Percentiles rank a stretch among this genome's conserved stretches.
Evolutionary conservation across 2,113 vertebrate genomes (phyloP).

Genomic region (Electrona antarctica): DNA sequence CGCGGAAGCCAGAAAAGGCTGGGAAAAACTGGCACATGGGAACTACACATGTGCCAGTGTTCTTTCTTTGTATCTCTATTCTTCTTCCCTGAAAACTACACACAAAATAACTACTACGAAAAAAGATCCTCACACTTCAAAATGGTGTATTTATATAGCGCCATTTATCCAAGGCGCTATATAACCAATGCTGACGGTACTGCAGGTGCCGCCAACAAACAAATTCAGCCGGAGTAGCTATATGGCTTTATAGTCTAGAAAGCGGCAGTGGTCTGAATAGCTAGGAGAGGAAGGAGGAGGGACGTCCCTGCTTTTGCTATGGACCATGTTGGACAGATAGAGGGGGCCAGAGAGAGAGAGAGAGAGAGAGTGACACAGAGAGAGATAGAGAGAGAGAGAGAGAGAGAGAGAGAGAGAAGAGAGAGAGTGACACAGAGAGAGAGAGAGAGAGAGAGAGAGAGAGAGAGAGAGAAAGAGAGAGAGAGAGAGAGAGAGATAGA

Average conservation of each 20-base stretch:
- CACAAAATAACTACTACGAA: too few relatives aligned
- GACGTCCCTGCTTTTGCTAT: slow-evolving; percentile 46
- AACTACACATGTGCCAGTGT: slow-evolving; percentile 34
- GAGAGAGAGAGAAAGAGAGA: background rate
- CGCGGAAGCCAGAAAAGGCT: slow-evolving; percentile 12
- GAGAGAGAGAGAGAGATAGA: slow-evolving; percentile 24
- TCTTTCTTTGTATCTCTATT: background rate
- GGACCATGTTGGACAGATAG: slow-evolving; percentile 62
- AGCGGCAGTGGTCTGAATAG: slow-evolving; percentile 34
- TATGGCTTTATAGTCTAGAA: slow-evolving; percentile 19
- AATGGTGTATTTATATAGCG: too few relatives aligned
- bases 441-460: slow-evolving; percentile 13
- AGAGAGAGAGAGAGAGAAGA: slow-evolving; percentile 10
- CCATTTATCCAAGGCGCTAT: too few relatives aligned
- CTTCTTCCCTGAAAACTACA: too few relatives aligned
- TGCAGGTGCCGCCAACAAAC: too few relatives aligned
- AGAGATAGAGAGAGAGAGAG: slow-evolving; percentile 11
- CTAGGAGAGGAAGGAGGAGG: slow-evolving; percentile 12
- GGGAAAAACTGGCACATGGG: too few relatives aligned
- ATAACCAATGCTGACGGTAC: too few relatives aligned
- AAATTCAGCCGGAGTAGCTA: too few relatives aligned
- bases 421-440: background rate
- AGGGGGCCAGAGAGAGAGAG: slow-evolving; percentile 38
- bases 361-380: background rate
- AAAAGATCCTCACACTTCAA: too few relatives aligned